These are phyloP conservation scores for Drosophila heteroneura DNA, from an alignment of 2,888 invertebrate genomes.

Conservation along the genomic window DNA sequence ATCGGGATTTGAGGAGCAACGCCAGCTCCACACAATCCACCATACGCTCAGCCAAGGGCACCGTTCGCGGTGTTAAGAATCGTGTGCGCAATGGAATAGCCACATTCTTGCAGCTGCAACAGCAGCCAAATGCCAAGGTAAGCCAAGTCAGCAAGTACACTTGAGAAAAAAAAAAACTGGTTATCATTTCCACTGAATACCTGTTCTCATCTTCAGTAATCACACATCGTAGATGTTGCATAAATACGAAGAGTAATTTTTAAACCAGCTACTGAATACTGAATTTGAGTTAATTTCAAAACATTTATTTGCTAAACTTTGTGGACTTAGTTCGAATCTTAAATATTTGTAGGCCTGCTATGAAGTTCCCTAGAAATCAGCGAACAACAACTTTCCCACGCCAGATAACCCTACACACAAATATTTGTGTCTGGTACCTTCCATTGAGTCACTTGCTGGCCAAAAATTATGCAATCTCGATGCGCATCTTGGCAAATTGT, in stretches of 20 bases:
- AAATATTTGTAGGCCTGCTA: neutral
- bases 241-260: neutral
- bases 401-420: neutral
- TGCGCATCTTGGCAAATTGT: conserved; percentile 66
- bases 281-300: no score
- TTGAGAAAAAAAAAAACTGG: conserved; percentile 1
- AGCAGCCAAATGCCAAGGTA: conserved; percentile 91
- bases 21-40: conserved; percentile 88
- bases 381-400: conserved; percentile 33
- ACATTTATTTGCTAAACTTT: neutral
- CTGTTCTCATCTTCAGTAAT: neutral
- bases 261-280: neutral
- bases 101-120: conserved; percentile 94
- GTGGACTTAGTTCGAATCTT: neutral
- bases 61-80: conserved; percentile 97
- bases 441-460: conserved; percentile 33
- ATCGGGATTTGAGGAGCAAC: conserved; percentile 89
- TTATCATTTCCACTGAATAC: neutral
- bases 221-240: neutral
- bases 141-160: conserved; percentile 75
- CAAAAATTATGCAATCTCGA: conserved; percentile 52
- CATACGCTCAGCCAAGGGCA: conserved; percentile 96
- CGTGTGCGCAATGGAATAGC: conserved; percentile 97
- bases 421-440: conserved; percentile 10
- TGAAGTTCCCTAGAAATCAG: neutral